Evolutionary conservation across 2,113 vertebrate genomes (phyloP), one percentile per base, ranked within the genome.

Genomic region (Centrocercus urophasianus): DNA sequence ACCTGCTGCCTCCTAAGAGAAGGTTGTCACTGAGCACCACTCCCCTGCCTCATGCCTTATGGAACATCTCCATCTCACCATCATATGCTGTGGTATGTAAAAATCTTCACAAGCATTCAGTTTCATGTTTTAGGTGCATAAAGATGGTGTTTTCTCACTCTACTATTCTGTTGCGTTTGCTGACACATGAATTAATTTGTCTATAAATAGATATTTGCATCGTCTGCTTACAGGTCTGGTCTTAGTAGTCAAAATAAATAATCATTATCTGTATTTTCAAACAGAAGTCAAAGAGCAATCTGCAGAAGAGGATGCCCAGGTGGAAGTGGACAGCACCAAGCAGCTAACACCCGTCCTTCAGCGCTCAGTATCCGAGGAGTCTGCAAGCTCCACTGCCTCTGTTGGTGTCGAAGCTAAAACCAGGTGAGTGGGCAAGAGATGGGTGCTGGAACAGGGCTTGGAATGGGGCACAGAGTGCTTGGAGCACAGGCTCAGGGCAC

Each of bases 371-470:
- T 98, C 98, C 0, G 98, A 98, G 95, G 99, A 99, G 77, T 98
- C 98, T 0, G 95, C 96, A 18, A 97, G 95, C 88, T 98, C 98
- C 56, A 98, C 98, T 27, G 96, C 98, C 91, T 98, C 98, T 2
- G 97, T 98, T 74, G 98, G 98, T n/a, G 98, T 98, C 66, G 98
- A 99, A 97, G 98, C 98, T 95, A 98, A 98, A 95, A 98, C 97
- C 97, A 98, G 98, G 99, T 99, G 48, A 94, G 98, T 64, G 82
- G 59, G 36, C 0, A 11, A 36, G 8, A 71, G 24, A 22, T 4
- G 8, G 82, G 42, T 90, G n/a, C 42, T 54, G 73, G 47, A 60
- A 34, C 63, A 36, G 81, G 86, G 60, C 64, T 76, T 50, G 72
- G 50, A 61, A 6, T 19, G 78, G 85, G 72, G 42, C 42, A 19